Conservation (phyloP, 1,140 invertebrate genomes). For the Lepeophtheirus salmonis region DNA sequence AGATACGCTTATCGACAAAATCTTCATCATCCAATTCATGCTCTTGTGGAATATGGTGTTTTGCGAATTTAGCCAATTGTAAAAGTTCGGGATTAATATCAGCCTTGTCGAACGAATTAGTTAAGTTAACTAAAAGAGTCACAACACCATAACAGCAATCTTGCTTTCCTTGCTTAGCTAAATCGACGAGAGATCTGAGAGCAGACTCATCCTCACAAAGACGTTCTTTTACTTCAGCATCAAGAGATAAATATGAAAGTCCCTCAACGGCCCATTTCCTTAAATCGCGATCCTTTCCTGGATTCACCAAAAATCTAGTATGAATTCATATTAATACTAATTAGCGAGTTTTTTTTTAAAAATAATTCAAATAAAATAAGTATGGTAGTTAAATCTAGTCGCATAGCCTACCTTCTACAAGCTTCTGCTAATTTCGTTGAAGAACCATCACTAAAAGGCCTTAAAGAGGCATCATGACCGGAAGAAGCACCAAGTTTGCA, state of each 20-base stretch:
- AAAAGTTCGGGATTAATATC: conserved; percentile 91
- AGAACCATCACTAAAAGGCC: conserved; percentile 85
- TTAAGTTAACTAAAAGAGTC: conserved; percentile 85
- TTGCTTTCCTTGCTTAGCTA: conserved; percentile 55
- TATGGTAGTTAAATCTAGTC: too few relatives aligned
- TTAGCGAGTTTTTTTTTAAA: too few relatives aligned
- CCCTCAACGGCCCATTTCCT: conserved; percentile 92
- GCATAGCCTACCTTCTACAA: conserved; percentile 43
- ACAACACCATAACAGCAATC: conserved; percentile 77
- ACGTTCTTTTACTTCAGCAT: conserved; percentile 96
- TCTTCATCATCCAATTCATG: conserved; percentile 83
- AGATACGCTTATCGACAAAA: conserved; percentile 65
- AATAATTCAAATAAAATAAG: too few relatives aligned
- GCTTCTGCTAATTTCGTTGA: conserved; percentile 79
- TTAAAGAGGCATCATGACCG: conserved; percentile 80
- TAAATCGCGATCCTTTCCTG: conserved; percentile 66
- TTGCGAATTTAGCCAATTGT: conserved; percentile 94
- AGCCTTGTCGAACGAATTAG: conserved; percentile 95
- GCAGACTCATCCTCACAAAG: conserved; percentile 65
- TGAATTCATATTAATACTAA: too few relatives aligned
- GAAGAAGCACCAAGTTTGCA: conserved; percentile 91
- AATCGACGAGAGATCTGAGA: conserved; percentile 62
- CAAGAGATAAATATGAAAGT: conserved; percentile 84
- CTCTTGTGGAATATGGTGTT: conserved; percentile 95
- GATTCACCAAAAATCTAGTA: conserved; percentile 68